Percentiles rank a stretch among this genome's conserved stretches.
Conservation (phyloP, 2,888 invertebrate genomes). For the Melangyna quadrimaculata region DNA sequence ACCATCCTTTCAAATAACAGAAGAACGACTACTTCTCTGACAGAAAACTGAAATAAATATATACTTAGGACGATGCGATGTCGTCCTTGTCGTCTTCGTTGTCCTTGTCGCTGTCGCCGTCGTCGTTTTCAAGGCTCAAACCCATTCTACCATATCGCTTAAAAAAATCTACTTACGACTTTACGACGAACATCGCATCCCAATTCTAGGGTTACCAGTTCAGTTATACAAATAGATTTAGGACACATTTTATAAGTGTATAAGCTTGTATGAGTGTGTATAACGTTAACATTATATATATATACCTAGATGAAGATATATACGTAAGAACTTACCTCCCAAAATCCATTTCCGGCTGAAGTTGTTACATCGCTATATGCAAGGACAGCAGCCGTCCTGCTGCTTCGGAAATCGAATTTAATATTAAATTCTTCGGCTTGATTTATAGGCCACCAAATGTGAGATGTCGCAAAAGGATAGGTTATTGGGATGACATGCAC, state of each 20-base stretch:
- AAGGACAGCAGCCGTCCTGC: constrained; percentile 90
- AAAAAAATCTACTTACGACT: constrained; percentile 61
- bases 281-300: not conserved
- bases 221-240: constrained; percentile 52
- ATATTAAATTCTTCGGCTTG: constrained; percentile 88
- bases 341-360: constrained; percentile 89
- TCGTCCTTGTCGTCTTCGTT: not conserved
- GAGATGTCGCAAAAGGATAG: constrained; percentile 94
- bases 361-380: constrained; percentile 91
- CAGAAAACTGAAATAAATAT: constrained; percentile 36
- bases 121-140: constrained; percentile 14
- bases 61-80: not conserved
- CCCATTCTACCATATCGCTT: constrained; percentile 20
- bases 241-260: constrained; percentile 19
- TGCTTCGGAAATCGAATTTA: constrained; percentile 93
- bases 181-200: constrained; percentile 49
- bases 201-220: constrained; percentile 11
- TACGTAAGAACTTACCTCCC: constrained; percentile 91
- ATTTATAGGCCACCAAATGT: constrained; percentile 93
- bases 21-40: constrained; percentile 7
- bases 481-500: constrained; percentile 94
- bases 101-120: not conserved
- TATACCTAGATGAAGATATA: no score
- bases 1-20: not conserved
- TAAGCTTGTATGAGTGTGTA: not conserved